Evolutionary conservation across 2,113 vertebrate species (phyloP).

Genomic region (Larimichthys polyactis): DNA sequence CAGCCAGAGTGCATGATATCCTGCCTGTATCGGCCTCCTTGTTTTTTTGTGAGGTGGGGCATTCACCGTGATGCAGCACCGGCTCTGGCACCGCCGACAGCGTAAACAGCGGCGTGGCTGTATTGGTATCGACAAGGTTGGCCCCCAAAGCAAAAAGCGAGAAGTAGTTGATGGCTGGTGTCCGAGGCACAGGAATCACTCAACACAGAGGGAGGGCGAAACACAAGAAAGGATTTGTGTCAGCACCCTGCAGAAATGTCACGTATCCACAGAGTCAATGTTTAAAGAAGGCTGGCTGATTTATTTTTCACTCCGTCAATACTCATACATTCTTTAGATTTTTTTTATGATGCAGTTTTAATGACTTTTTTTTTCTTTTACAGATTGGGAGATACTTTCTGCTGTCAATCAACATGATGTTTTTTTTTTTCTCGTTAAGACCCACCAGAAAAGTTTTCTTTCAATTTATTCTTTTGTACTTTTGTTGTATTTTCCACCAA

Average conservation of each 20-base stretch:
- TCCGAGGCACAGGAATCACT: slow-evolving; percentile 55
- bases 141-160: slow-evolving; percentile 44
- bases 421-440: background rate
- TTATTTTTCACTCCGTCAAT: slow-evolving; percentile 51
- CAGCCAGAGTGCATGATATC: slow-evolving; percentile 61
- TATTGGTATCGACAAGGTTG: slow-evolving; percentile 65
- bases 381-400: slow-evolving; percentile 2
- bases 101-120: slow-evolving; percentile 24
- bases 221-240: slow-evolving; percentile 42
- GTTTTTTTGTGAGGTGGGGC: slow-evolving; percentile 40
- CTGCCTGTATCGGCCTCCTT: slow-evolving; percentile 44
- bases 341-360: slow-evolving; percentile 34
- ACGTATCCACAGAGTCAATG: slow-evolving; percentile 48
- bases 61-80: slow-evolving; percentile 34
- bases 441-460: background rate
- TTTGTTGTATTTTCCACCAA: background rate
- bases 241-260: slow-evolving; percentile 47
- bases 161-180: slow-evolving; percentile 48
- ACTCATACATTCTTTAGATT: slow-evolving; percentile 38
- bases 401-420: slow-evolving; percentile 26
- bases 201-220: background rate
- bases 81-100: slow-evolving; percentile 29
- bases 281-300: slow-evolving; percentile 50
- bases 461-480: background rate
- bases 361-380: slow-evolving; percentile 19